Evolutionary conservation across 2,113 vertebrate species (phyloP).

Genomic region (Sitta europaea): DNA sequence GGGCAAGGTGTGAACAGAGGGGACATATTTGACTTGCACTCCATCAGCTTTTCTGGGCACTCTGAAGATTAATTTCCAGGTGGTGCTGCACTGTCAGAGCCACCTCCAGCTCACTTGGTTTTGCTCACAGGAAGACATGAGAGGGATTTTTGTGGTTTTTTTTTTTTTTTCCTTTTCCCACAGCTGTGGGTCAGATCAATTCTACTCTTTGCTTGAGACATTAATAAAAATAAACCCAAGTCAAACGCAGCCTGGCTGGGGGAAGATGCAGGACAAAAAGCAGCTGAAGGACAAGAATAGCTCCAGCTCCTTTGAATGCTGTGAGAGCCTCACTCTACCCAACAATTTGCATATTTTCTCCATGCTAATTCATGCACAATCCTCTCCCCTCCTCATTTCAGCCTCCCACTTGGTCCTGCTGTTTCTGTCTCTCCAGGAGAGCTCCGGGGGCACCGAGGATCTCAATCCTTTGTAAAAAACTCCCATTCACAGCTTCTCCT

Average conservation of each 20-base stretch:
- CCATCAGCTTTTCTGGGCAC: not conserved
- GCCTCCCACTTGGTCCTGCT: slow-evolving; percentile 8
- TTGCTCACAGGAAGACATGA: not conserved
- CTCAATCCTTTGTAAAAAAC: not conserved
- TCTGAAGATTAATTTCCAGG: not conserved
- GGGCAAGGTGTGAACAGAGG: not conserved
- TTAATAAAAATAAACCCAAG: not conserved
- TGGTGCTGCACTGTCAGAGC: not conserved
- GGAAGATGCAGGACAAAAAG: not conserved
- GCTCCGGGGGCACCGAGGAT: not conserved
- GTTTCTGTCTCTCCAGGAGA: not conserved
- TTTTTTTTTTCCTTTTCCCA: rapidly evolving
- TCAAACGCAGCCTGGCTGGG: not conserved
- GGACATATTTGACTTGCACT: not conserved
- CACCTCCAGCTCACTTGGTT: not conserved
- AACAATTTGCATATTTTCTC: not conserved
- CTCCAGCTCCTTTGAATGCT: not conserved
- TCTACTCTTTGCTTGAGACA: not conserved
- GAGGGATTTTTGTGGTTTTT: rapidly evolving
- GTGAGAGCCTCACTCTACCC: not conserved
- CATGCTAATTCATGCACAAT: not conserved
- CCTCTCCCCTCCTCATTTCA: not conserved
- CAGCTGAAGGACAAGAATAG: not conserved
- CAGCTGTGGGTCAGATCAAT: not conserved
- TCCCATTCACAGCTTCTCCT: not conserved